Percentiles rank a stretch among this genome's conserved stretches.
Evolutionary conservation across 2,113 vertebrate genomes (phyloP).

Genomic region (Sciurus niger): DNA sequence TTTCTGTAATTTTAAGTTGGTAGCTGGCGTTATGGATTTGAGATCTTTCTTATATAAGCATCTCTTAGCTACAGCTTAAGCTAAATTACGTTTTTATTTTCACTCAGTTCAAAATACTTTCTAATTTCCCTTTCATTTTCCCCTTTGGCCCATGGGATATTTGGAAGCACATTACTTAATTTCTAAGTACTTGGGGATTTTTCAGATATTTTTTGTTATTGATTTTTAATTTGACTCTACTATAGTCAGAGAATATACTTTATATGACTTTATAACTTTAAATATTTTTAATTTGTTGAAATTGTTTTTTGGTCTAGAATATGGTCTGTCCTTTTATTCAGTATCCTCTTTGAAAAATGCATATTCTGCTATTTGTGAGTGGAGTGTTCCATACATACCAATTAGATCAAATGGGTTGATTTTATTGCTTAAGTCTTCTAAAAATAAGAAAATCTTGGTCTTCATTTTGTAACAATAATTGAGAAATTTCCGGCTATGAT

Average conservation of each 20-base stretch:
- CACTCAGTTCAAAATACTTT: background rate
- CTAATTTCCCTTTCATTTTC: background rate
- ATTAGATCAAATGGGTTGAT: background rate
- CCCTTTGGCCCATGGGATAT: background rate
- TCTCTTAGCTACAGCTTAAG: background rate
- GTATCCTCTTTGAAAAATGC: background rate
- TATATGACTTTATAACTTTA: background rate
- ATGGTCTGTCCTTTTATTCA: background rate
- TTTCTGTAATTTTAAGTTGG: background rate
- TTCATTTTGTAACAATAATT: background rate
- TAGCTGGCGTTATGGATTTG: slow-evolving; percentile 23
- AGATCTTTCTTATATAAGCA: background rate
- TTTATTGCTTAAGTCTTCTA: background rate
- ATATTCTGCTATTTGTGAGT: background rate
- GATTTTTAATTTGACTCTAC: slow-evolving; percentile 15
- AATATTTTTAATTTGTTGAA: background rate
- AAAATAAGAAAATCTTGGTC: background rate
- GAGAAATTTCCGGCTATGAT: background rate
- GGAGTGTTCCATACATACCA: background rate
- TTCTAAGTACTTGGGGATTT: background rate
- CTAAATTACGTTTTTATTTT: background rate
- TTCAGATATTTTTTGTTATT: background rate
- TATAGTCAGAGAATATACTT: background rate
- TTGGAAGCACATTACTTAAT: background rate
- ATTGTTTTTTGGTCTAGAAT: background rate